Evolutionary conservation across 2,113 vertebrate species (phyloP).

Genomic region (Mustela lutreola): DNA sequence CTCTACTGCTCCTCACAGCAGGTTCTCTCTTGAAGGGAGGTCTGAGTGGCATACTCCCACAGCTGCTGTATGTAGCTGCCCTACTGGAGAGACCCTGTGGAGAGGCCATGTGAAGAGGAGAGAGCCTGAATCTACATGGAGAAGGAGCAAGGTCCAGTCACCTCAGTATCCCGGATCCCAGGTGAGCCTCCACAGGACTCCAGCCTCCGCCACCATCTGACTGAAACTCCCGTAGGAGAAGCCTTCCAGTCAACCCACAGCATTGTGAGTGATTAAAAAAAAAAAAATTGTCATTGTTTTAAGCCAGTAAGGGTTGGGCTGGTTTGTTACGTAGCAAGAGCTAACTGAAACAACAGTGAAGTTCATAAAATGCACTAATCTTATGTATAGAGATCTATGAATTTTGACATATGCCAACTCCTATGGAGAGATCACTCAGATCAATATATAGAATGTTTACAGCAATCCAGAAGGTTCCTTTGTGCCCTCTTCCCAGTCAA

Average conservation of each 20-base stretch:
- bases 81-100: not conserved
- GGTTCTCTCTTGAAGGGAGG: not conserved
- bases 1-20: not conserved
- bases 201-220: not conserved
- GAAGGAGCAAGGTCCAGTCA: not conserved
- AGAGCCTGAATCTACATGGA: not conserved
- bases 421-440: not conserved
- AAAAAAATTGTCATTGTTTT: not conserved
- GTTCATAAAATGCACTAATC: not conserved
- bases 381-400: not conserved
- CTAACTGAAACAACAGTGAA: not conserved
- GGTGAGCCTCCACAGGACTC: not conserved
- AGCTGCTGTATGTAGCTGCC: too few species aligned
- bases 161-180: not conserved
- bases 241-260: not conserved
- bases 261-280: not conserved
- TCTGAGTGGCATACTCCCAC: not conserved
- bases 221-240: not conserved
- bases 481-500: not conserved
- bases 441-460: not conserved
- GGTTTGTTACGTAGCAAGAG: not conserved
- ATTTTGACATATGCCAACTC: not conserved
- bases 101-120: not conserved
- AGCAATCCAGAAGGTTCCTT: not conserved
- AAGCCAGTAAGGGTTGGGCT: not conserved